Percentiles rank a stretch among this genome's conserved stretches.
Evolutionary conservation across 2,888 invertebrate species (phyloP).

Genomic region (Pachycephus smyrnensis): DNA sequence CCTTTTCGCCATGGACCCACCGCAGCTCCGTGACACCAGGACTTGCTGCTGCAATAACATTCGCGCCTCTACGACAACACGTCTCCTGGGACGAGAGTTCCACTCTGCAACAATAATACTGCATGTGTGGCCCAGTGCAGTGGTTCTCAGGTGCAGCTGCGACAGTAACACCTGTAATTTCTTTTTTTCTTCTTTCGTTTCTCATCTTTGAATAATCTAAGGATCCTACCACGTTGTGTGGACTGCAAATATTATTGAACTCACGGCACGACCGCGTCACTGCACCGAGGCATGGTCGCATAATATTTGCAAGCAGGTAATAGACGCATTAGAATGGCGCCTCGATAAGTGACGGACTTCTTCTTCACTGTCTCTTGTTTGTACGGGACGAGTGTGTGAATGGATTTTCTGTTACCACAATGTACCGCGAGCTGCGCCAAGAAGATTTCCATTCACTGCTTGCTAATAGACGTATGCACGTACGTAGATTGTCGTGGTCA

Average conservation of each 20-base stretch:
- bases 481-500: neutral
- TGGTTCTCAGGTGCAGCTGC: constrained; percentile 22
- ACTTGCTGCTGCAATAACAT: constrained; percentile 58
- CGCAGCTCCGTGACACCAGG: constrained; percentile 55
- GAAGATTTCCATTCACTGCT: constrained; percentile 47
- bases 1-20: constrained; percentile 21
- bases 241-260: constrained; percentile 3
- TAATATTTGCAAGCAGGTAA: constrained; percentile 58
- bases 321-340: constrained; percentile 58
- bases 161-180: neutral
- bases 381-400: constrained; percentile 46
- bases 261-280: neutral
- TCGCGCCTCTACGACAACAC: constrained; percentile 51
- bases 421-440: constrained; percentile 46
- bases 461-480: neutral
- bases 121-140: constrained; percentile 54
- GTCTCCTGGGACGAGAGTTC: constrained; percentile 45
- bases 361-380: constrained; percentile 38
- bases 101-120: constrained; percentile 61
- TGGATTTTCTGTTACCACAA: constrained; percentile 55
- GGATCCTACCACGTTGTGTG: neutral
- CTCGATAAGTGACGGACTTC: constrained; percentile 52
- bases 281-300: constrained; percentile 16
- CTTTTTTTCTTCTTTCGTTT: neutral
- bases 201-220: neutral